Percentiles rank a stretch among this genome's conserved stretches.
Conservation (phyloP, 2,113 vertebrate species). For the Garra rufa region DNA sequence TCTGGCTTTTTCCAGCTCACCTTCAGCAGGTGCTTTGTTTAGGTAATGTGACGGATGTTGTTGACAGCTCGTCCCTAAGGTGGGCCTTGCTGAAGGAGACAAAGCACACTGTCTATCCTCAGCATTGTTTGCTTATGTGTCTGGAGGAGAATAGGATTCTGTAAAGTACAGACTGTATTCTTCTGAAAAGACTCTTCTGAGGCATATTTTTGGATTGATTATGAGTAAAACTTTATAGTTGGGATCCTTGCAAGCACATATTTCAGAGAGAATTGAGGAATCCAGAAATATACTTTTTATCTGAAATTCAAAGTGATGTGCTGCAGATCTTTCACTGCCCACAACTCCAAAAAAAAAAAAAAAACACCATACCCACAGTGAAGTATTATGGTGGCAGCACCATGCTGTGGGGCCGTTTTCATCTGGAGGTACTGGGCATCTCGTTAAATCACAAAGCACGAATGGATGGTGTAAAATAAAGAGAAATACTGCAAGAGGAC, state of each 20-base stretch:
- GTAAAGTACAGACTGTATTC: not conserved
- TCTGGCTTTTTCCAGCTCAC: constrained; percentile 9
- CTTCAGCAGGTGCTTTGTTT: constrained; percentile 42
- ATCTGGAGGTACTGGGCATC: not conserved
- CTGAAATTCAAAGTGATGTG: constrained; percentile 3
- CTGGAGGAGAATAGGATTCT: not conserved
- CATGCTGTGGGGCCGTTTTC: not conserved
- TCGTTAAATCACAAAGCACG: not conserved
- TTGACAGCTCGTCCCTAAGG: constrained; percentile 32
- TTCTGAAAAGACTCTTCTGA: constrained; percentile 1
- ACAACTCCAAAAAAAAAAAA: not conserved
- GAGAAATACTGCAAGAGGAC: not conserved
- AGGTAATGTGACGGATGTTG: constrained; percentile 35
- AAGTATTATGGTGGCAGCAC: not conserved
- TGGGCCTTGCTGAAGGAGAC: constrained; percentile 31
- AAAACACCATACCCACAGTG: not conserved
- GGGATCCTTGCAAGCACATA: not conserved
- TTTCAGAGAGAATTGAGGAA: not conserved
- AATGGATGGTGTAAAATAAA: not conserved
- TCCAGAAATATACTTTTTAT: not conserved
- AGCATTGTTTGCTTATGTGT: not conserved
- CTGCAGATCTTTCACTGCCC: not conserved
- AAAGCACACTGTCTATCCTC: constrained; percentile 8
- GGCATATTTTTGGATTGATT: not conserved
- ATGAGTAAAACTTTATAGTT: not conserved